phyloP scores from a whole-genome alignment of 2,888 invertebrate species.

The Xanthorhoe designata region DNA sequence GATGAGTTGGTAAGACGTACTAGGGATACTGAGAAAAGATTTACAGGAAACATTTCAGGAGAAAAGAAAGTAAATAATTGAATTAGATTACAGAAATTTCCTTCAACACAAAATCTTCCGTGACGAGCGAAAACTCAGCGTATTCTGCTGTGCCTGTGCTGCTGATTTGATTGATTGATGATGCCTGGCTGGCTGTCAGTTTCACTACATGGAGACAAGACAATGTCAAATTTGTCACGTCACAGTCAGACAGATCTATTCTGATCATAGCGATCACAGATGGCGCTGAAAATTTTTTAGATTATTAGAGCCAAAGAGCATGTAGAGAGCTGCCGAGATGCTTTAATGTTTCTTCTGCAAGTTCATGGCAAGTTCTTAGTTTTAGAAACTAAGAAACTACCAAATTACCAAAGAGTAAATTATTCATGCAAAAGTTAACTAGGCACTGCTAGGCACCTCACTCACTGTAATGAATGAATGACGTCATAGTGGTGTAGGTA shows the following conservation, averaged over 20 bases:
- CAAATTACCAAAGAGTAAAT: too few species aligned
- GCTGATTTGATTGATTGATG: not conserved
- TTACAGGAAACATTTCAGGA: constrained; percentile 67
- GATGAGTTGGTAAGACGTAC: constrained; percentile 49
- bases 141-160: not conserved
- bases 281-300: too few species aligned
- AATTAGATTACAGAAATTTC: constrained; percentile 81
- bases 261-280: too few species aligned
- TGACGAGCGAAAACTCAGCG: constrained; percentile 82
- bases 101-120: constrained; percentile 76
- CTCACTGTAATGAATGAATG: too few species aligned
- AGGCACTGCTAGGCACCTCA: too few species aligned
- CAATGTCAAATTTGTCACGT: not conserved
- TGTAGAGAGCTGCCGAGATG: too few species aligned
- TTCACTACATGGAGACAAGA: not conserved
- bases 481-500: too few species aligned
- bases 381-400: too few species aligned
- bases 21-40: constrained; percentile 49
- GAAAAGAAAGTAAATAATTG: constrained; percentile 63
- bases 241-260: not conserved
- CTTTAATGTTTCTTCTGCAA: too few species aligned
- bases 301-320: too few species aligned
- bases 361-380: too few species aligned
- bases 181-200: not conserved
- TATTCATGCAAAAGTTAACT: too few species aligned